Base-by-base conservation (phyloP, 1,140 invertebrate species). In the Protaetia brevitarsis region DNA sequence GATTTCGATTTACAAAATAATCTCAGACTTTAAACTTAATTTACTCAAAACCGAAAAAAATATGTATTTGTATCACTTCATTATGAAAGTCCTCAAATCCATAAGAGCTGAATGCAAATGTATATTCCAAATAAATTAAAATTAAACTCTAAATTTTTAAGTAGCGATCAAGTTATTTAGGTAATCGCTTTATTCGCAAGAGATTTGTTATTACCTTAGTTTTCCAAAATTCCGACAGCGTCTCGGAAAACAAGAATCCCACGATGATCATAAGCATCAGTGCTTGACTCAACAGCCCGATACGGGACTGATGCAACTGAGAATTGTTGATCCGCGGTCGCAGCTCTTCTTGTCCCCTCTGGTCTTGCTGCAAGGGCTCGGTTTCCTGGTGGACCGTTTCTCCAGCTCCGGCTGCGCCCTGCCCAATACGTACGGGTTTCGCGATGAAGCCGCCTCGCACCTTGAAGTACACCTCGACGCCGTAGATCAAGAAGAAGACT, bases 381-480 rank as follows among this genome's bases (percentile, higher is more conserved):
- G 79, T 79, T 28, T 74, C 73, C 11, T 71, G 31, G 27, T 11
- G 66, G 59, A 8, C 58, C 6, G 3, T 31, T 3, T 5, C 1
- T 3, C 16, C 41, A 16, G 19, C 13, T 23, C 26, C 41, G 8
- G 13, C 28, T n/a, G 3, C n/a, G n/a, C n/a, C n/a, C n/a, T n/a
- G n/a, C n/a, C 11, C 73, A 2, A 76, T 65, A 10, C 74, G 74
- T 27, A 78, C 66, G 11, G 73, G 71, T 70, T 73, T 75, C 3
- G 72, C 76, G 3, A 83, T 79, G 57, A 83, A 83, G 60, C 79
- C 82, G 28, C 82, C 81, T 45, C 81, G 69, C 28, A 78, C 72
- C 86, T 96, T 96, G 76, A 97, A 95, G 78, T 90, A 97, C 1
- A 97, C 94, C 83, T 96, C 93, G 7, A 96, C 91, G 23, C 95